Conservation (phyloP, 1,140 invertebrate species). For the Lepidostoma basale region DNA sequence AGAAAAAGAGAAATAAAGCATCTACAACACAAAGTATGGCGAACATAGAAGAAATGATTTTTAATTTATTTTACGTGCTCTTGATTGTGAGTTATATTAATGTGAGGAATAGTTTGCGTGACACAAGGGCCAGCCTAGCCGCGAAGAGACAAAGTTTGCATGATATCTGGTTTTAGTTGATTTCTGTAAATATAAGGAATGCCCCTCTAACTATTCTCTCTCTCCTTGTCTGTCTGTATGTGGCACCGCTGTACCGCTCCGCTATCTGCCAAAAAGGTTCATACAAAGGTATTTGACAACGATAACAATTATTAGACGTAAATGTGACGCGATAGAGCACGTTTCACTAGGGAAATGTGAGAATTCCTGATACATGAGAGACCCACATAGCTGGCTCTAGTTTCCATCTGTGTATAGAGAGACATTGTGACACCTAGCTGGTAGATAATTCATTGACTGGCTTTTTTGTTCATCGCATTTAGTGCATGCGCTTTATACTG, state of each 20-base stretch:
- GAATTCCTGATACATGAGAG: conserved; percentile 14
- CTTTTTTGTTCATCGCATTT: conserved; percentile 16
- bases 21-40: no score
- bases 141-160: no score
- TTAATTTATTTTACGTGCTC: no score
- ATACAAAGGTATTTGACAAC: conserved; percentile 45
- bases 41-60: no score
- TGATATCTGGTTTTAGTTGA: no score
- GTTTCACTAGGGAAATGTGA: conserved; percentile 29
- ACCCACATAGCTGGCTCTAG: conserved; percentile 30
- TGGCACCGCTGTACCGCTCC: conserved; percentile 46
- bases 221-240: conserved; percentile 47
- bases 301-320: conserved; percentile 38
- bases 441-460: conserved; percentile 42
- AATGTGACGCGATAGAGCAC: conserved; percentile 35
- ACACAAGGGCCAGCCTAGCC: no score
- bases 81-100: no score
- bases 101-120: no score
- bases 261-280: conserved; percentile 48
- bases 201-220: conserved; percentile 46
- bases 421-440: conserved; percentile 45
- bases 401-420: conserved; percentile 41
- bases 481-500: neutral
- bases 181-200: conserved; percentile 44
- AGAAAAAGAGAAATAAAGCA: no score